Evolutionary conservation across 2,113 vertebrate genomes (phyloP), one percentile per base, ranked within the genome.

Genomic region (Oreamnos americanus): DNA sequence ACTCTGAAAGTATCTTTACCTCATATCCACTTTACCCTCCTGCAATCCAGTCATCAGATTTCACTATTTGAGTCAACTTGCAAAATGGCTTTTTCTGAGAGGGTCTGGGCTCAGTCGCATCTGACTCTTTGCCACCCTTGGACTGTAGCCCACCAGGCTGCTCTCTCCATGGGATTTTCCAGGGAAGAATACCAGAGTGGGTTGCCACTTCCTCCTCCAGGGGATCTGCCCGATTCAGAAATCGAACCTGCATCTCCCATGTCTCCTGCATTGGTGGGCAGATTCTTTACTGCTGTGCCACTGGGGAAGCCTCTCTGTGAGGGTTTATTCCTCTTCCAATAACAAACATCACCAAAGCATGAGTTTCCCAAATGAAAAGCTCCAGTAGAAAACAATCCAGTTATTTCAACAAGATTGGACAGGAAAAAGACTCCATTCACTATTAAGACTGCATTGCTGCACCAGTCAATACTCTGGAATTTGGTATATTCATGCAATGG

Each of bases 221-320:
- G 36, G 71, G 6, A 14, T 25, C 36, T 43, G 21, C 11, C 36
- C 0, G 1, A 76, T 13, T 25, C 71, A 43, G 39, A 12, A 39
- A 76, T 26, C 23, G 0, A 25, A 76, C 23, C 71, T 11, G 12
- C 6, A 0, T 76, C 71, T 43, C 71, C 71, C 3, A 6, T 3
- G 71, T 74, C 36, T 76, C 71, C 71, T 74, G 71, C 1, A 1
- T 26, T 6, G 12, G 39, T 3, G 3, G 71, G 39, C 23, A 14
- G 39, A 14, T 43, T 76, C 71, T 26, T 26, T 26, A 76, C 71
- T 2, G 0, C 71, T 25, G 23, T 2, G 71, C 71, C 39, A 26
- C 6, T 4, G 23, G 39, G 39, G 39, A 76, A 76, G 39, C 71
- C 71, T 1, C 23, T 43, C 39, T 43, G 23, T 26, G 47, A 95